Evolutionary conservation across 1,140 invertebrate genomes (phyloP).

Genomic region (Zaprionus ornatus): DNA sequence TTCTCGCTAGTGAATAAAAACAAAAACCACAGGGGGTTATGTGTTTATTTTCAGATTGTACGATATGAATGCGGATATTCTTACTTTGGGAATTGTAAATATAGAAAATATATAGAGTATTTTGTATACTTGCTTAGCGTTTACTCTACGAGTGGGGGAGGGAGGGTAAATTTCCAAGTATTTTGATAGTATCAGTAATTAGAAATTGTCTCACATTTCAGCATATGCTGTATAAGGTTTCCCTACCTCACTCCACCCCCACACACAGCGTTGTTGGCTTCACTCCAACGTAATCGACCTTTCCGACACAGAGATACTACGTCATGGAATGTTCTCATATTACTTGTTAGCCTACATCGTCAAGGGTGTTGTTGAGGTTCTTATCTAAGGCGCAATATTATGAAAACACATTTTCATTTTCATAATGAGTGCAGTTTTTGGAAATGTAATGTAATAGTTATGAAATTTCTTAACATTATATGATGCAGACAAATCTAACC

Average conservation of each 20-base stretch:
- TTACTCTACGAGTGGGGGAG: not conserved
- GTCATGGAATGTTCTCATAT: slow-evolving; percentile 23
- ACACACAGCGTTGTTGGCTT: slow-evolving; percentile 32
- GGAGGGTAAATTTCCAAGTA: not conserved
- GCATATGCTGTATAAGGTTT: slow-evolving; percentile 9
- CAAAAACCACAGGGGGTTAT: not conserved
- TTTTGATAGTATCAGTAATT: slow-evolving; percentile 1
- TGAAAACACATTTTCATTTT: slow-evolving; percentile 55
- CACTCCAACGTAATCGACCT: slow-evolving; percentile 4
- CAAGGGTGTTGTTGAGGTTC: not conserved
- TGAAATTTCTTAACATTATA: slow-evolving; percentile 53
- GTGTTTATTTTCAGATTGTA: slow-evolving; percentile 9
- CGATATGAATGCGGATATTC: slow-evolving; percentile 8
- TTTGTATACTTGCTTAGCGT: not conserved
- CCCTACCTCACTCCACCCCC: not conserved
- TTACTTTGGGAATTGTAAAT: not conserved
- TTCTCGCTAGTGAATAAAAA: not conserved
- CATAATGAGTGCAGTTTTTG: slow-evolving; percentile 33
- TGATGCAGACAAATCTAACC: slow-evolving; percentile 57
- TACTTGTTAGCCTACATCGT: slow-evolving; percentile 2
- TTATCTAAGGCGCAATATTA: slow-evolving; percentile 46
- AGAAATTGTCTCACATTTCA: not conserved
- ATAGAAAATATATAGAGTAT: not conserved
- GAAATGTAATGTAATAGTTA: slow-evolving; percentile 65
- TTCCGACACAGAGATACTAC: slow-evolving; percentile 2